Conservation (phyloP, 2,797 vertebrate genomes). For the Agapornis canus region DNA sequence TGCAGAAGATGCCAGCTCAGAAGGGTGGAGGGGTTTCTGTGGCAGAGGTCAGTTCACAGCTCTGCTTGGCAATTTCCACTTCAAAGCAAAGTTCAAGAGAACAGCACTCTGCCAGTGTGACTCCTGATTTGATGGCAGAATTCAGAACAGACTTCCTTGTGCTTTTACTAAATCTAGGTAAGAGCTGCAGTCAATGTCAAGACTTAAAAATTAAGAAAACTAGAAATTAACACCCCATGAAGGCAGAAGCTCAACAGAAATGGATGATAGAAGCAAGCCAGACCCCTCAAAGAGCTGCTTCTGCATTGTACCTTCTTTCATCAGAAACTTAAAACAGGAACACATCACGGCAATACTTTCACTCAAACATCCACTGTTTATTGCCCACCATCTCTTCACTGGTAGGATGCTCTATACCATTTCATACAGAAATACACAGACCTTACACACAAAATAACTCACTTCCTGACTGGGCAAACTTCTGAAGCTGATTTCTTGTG, state of each 20-base stretch:
- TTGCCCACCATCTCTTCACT: background rate
- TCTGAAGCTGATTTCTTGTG: constrained; percentile 25
- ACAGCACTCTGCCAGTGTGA: fast-evolving
- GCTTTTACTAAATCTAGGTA: background rate
- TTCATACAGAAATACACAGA: background rate
- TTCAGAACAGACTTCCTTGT: background rate
- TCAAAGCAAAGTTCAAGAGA: fast-evolving
- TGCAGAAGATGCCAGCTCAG: background rate
- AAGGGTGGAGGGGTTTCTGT: background rate
- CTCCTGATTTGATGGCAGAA: background rate
- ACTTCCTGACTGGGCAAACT: background rate
- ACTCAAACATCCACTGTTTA: background rate
- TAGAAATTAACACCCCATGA: background rate
- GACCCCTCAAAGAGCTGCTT: background rate
- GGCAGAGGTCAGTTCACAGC: background rate
- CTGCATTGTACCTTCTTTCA: background rate
- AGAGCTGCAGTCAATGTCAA: background rate
- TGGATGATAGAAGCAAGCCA: background rate
- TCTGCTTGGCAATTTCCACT: background rate
- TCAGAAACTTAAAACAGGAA: fast-evolving
- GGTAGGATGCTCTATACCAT: fast-evolving
- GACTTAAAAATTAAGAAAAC: background rate
- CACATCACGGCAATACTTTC: background rate
- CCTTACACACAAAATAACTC: background rate
- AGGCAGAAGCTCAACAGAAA: background rate